phyloP scores from a whole-genome alignment of 2,888 invertebrate genomes.

The Adelphocoris suturalis region DNA sequence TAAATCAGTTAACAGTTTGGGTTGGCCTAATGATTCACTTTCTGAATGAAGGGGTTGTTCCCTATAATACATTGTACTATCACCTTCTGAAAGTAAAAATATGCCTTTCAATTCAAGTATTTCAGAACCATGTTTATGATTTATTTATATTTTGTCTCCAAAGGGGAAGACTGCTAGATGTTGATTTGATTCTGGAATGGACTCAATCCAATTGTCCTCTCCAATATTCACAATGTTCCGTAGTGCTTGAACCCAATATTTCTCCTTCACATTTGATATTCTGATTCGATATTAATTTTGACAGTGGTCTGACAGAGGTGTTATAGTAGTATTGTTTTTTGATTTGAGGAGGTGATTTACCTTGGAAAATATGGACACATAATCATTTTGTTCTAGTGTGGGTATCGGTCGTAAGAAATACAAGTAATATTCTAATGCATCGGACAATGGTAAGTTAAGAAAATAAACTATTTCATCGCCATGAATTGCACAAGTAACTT shows the following conservation, averaged over 20 bases:
- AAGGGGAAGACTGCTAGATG: neutral
- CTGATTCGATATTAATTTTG: slow-evolving; percentile 1
- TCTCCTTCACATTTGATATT: neutral
- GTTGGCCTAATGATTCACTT: neutral
- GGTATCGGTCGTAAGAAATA: too few species aligned
- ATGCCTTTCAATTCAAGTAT: neutral
- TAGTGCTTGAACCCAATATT: neutral
- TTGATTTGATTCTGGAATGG: neutral
- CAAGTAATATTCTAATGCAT: too few species aligned
- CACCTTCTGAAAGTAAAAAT: neutral
- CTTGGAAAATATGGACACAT: too few species aligned
- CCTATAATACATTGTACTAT: neutral
- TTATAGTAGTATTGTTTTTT: neutral
- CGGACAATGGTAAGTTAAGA: neutral
- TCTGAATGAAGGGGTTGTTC: neutral
- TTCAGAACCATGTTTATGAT: neutral
- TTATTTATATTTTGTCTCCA: neutral
- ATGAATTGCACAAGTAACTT: neutral
- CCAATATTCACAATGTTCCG: neutral
- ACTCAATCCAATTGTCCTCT: neutral
- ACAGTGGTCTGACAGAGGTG: neutral
- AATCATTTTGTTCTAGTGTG: too few species aligned
- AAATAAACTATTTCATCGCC: neutral
- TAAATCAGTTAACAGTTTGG: neutral
- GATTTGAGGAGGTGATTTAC: neutral